Percentiles rank a stretch among this genome's conserved stretches.
phyloP scores from a whole-genome alignment of 1,140 invertebrate species.

The Polypedilum pembai region DNA sequence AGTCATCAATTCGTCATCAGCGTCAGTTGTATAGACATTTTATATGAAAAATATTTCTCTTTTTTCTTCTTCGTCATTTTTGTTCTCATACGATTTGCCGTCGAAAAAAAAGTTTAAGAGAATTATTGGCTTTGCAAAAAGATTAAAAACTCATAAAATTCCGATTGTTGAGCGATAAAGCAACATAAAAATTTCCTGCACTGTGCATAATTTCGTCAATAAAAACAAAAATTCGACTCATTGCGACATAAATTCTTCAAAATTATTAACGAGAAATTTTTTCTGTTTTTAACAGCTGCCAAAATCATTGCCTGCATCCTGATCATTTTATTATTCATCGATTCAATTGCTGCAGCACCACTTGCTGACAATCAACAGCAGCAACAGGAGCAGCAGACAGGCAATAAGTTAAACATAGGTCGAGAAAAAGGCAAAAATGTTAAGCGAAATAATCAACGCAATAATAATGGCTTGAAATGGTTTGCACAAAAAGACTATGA shows the following conservation, averaged over 20 bases:
- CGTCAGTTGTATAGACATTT: too few relatives aligned
- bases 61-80: too few relatives aligned
- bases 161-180: too few relatives aligned
- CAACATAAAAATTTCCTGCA: too few relatives aligned
- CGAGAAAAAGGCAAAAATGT: not conserved
- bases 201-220: too few relatives aligned
- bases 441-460: not conserved
- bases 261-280: not conserved
- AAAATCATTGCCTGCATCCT: slow-evolving; percentile 25
- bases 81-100: too few relatives aligned
- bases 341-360: not conserved
- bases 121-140: too few relatives aligned
- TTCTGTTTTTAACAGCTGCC: not conserved
- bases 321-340: not conserved
- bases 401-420: not conserved
- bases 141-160: too few relatives aligned
- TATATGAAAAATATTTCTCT: too few relatives aligned
- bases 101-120: too few relatives aligned
- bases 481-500: not conserved
- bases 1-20: too few relatives aligned
- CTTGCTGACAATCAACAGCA: slow-evolving; percentile 18
- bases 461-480: not conserved
- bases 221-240: too few relatives aligned
- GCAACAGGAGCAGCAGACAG: not conserved
- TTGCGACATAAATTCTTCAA: not conserved